Percentiles rank a stretch among this genome's conserved stretches.
Evolutionary conservation across 1,140 invertebrate genomes (phyloP).

Genomic region (Apis laboriosa): DNA sequence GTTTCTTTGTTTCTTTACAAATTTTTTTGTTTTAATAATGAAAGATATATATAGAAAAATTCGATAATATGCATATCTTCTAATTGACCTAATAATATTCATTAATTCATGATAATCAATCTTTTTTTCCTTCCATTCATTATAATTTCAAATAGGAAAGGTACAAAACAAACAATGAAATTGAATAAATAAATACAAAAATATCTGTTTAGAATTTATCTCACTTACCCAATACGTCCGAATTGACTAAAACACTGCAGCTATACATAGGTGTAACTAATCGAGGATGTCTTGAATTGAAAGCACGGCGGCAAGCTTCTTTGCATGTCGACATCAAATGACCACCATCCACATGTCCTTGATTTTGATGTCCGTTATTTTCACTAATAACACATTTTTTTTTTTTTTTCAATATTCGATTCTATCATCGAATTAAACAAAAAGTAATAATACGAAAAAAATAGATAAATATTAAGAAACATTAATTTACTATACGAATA

Average conservation of each 20-base stretch:
- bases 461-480: neutral
- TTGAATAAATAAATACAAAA: too few relatives aligned
- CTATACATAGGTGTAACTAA: slow-evolving; percentile 98
- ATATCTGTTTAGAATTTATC: too few relatives aligned
- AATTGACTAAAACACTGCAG: slow-evolving; percentile 95
- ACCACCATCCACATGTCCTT: slow-evolving; percentile 83
- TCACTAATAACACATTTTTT: slow-evolving; percentile 8
- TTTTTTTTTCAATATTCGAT: neutral
- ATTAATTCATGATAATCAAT: too few relatives aligned
- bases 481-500: neutral
- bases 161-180: too few relatives aligned
- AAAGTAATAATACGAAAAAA: neutral
- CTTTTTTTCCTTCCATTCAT: too few relatives aligned
- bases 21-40: too few relatives aligned
- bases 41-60: too few relatives aligned
- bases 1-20: too few relatives aligned
- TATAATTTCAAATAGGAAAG: too few relatives aligned
- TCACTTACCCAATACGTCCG: slow-evolving; percentile 94
- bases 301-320: slow-evolving; percentile 93
- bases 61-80: too few relatives aligned
- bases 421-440: neutral
- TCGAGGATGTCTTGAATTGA: slow-evolving; percentile 94
- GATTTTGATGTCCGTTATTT: slow-evolving; percentile 53
- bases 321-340: slow-evolving; percentile 96
- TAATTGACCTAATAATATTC: too few relatives aligned